Base-by-base conservation (phyloP, 2,113 vertebrate genomes). In the Pleuronectes platessa region DNA sequence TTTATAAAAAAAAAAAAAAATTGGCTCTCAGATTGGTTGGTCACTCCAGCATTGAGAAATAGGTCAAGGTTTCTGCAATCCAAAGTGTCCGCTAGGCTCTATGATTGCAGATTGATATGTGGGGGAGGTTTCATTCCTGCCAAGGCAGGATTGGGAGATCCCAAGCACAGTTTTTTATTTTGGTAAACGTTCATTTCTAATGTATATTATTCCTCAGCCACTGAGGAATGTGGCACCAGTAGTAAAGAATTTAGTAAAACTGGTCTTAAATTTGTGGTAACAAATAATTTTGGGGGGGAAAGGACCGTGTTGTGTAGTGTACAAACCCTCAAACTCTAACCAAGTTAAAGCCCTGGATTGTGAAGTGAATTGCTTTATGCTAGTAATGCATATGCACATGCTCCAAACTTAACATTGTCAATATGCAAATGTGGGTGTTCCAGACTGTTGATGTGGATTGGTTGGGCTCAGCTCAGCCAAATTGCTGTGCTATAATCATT, bases 31-130 rank as follows among this genome's bases (percentile, higher is more conserved):
- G 84, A 89, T 87, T 86, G 86, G 87, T 85, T 83, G 86, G 88
- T 86, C 83, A 88, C 83, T 91, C 78, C 76, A 85, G 82, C 74
- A 69, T 84, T 91, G 80, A 84, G 86, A 91, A 89, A 86, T 83
- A 79, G 89, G 90, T 92, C 87, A 92, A 82, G 75, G 73, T 90
- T 82, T 88, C 76, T 83, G 60, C 76, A 89, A 79, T 90, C 84
- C 73, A 65, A 73, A 82, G 85, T 87, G 83, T 89, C 86, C 61
- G 72, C 89, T 76, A 81, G 88, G 80, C 85, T 77, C 73, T 60
- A 61, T 83, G 82, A 89, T 87, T 90, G 81, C 83, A 88, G 79
- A 86, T 81, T 89, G 88, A 92, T 91, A 89, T 88, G 75, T 85
- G 66, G 76, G 86, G 77, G 72, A 79, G 68, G 70, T 56, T 65